Conservation (phyloP, 2,797 vertebrate species). For the Sorex maritimensis region DNA sequence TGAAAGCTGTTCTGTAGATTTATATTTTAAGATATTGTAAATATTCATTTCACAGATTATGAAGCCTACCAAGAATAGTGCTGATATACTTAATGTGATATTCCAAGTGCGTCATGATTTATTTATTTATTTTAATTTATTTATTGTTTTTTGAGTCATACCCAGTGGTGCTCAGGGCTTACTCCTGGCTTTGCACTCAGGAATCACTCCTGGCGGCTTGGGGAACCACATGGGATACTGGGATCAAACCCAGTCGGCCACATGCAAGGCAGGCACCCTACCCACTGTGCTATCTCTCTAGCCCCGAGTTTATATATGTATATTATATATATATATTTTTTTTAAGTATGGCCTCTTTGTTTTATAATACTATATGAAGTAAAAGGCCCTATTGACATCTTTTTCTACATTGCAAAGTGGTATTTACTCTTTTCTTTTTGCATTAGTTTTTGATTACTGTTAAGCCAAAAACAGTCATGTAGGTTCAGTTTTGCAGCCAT, state of each 20-base stretch:
- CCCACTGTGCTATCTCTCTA: no score
- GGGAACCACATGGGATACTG: no score
- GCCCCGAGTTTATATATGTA: no score
- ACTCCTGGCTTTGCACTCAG: no score
- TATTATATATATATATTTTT: no score
- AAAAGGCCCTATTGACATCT: conserved; percentile 18
- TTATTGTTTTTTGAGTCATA: no score
- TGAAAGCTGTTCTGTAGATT: not conserved
- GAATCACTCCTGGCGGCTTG: no score
- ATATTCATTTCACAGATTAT: conserved; percentile 55
- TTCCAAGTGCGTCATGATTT: conserved; percentile 26
- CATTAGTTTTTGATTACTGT: not conserved
- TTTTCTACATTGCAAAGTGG: conserved; percentile 39
- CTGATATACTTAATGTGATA: conserved; percentile 24
- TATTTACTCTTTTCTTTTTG: conserved; percentile 48
- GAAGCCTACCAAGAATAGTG: conserved; percentile 28
- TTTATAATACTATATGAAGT: conserved; percentile 45
- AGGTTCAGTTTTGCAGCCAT: conserved; percentile 21
- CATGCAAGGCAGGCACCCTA: no score
- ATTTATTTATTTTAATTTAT: no score
- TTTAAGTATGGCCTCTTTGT: not conserved
- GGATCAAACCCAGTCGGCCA: no score
- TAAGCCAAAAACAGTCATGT: conserved; percentile 8
- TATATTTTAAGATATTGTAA: conserved; percentile 45
- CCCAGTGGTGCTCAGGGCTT: no score